A percentile compares a stretch with the other conserved stretches of the same genome.
Evolutionary conservation across 2,888 invertebrate species (phyloP).

Genomic region (Papilio demoleus): DNA sequence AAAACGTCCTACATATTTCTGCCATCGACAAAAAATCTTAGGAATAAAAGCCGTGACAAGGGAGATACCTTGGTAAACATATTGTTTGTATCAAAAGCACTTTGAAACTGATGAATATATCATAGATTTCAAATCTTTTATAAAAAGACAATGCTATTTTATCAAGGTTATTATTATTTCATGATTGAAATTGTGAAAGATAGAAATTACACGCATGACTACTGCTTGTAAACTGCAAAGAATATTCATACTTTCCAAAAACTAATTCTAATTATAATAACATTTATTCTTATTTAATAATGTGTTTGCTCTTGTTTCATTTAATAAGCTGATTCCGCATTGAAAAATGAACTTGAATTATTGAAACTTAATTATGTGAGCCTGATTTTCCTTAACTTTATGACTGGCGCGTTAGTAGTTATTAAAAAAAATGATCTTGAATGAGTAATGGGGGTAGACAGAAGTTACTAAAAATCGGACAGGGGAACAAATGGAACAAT

Average conservation of each 20-base stretch:
- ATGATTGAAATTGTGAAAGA: conserved; percentile 10
- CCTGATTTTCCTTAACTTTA: too few relatives aligned
- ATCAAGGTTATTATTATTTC: conserved; percentile 13
- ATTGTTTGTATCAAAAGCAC: conserved; percentile 7
- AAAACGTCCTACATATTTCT: not conserved
- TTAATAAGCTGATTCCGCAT: too few relatives aligned
- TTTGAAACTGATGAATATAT: conserved; percentile 15
- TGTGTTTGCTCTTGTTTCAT: too few relatives aligned
- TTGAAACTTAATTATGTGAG: too few relatives aligned
- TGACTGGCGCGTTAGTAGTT: too few relatives aligned
- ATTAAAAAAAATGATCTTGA: too few relatives aligned
- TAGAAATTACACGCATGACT: conserved; percentile 2
- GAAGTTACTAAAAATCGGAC: too few relatives aligned
- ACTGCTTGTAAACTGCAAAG: not conserved
- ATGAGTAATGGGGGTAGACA: too few relatives aligned
- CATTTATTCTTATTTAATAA: too few relatives aligned
- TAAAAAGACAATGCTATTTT: conserved; percentile 4
- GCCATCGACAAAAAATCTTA: not conserved
- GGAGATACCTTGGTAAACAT: conserved; percentile 16
- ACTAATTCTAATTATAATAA: not conserved
- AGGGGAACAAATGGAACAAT: too few relatives aligned
- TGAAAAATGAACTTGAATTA: too few relatives aligned
- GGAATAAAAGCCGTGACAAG: too few relatives aligned
- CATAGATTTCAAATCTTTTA: conserved; percentile 10
- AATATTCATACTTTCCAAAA: not conserved